Conservation (phyloP, 2,113 vertebrate genomes). For the Catagonus wagneri region DNA sequence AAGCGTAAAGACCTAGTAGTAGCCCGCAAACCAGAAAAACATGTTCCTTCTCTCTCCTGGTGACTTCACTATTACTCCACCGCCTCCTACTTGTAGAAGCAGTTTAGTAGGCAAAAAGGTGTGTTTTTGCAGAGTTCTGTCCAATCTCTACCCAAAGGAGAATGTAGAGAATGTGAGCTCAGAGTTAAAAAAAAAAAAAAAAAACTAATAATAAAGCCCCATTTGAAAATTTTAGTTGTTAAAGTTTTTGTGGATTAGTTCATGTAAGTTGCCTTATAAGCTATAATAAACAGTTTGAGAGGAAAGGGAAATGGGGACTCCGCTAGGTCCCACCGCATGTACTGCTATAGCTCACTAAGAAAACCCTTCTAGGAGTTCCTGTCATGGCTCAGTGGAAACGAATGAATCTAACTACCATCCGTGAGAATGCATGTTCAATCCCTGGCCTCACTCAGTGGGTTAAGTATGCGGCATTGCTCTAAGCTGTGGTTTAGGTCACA, state of each 20-base stretch:
- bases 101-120: neutral
- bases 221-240: neutral
- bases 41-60: too few species aligned
- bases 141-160: neutral
- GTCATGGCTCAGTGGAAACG: too few species aligned
- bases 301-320: neutral
- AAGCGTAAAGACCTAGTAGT: too few species aligned
- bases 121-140: neutral
- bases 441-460: too few species aligned
- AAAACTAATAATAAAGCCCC: accelerated
- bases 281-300: neutral
- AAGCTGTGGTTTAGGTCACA: too few species aligned
- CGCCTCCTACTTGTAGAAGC: neutral
- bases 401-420: too few species aligned
- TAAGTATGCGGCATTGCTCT: too few species aligned
- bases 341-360: neutral
- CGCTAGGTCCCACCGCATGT: neutral
- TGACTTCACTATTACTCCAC: too few species aligned
- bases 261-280: neutral
- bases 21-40: too few species aligned
- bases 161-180: neutral
- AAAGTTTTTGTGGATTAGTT: neutral
- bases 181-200: neutral
- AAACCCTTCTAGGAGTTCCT: too few species aligned
- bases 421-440: too few species aligned